Percentiles rank a stretch among this genome's conserved stretches.
Evolutionary conservation across 2,888 invertebrate species (phyloP).

Genomic region (Sussaba pulchella): DNA sequence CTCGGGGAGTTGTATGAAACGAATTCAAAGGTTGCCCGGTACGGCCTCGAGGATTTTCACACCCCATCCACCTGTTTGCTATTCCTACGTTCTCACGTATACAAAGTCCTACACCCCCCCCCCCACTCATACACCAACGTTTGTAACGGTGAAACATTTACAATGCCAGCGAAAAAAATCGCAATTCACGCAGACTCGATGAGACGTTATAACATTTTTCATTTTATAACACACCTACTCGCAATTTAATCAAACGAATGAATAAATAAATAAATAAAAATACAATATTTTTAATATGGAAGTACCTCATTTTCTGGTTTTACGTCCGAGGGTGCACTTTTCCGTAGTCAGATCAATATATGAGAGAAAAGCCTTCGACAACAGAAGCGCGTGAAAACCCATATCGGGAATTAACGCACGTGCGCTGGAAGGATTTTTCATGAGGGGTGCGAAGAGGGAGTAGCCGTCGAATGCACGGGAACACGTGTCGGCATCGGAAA

Average conservation of each 20-base stretch:
- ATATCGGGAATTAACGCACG: constrained; percentile 3
- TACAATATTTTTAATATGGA: too few species aligned
- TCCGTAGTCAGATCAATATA: constrained; percentile 28
- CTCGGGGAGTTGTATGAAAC: constrained; percentile 1
- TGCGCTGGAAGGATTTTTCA: constrained; percentile 9
- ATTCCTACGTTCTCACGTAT: neutral
- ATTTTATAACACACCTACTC: too few species aligned
- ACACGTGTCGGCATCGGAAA: constrained; percentile 42
- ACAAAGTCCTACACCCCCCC: neutral
- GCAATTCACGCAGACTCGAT: too few species aligned
- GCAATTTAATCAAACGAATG: neutral
- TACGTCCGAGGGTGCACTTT: constrained; percentile 23
- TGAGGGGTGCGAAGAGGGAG: neutral
- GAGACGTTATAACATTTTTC: too few species aligned
- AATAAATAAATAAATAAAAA: neutral
- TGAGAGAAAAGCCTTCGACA: constrained; percentile 25
- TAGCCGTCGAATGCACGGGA: constrained; percentile 2
- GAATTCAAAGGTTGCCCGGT: constrained; percentile 15
- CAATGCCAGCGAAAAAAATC: neutral
- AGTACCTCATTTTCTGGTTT: neutral
- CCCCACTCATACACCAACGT: neutral
- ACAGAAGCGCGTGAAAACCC: neutral
- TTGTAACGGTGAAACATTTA: constrained; percentile 8
- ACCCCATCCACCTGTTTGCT: constrained; percentile 36
- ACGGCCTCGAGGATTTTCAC: constrained; percentile 24